phyloP scores from a whole-genome alignment of 1,140 invertebrate genomes.

The Saxidomus purpurata region DNA sequence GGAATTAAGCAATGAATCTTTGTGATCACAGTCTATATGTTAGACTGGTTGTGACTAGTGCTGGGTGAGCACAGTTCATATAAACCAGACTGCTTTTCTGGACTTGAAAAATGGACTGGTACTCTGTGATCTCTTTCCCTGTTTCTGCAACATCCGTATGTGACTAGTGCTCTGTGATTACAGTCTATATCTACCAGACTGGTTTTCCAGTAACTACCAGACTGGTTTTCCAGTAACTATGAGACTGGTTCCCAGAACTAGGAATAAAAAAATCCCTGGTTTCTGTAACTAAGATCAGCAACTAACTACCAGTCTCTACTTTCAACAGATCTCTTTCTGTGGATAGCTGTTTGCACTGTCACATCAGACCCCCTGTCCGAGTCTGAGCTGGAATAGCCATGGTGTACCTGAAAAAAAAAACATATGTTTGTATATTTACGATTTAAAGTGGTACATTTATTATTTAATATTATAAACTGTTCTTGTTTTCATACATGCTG shows the following conservation, averaged over 20 bases:
- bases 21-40: too few relatives aligned
- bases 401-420: constrained; percentile 69
- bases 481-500: too few relatives aligned
- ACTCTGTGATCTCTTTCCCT: background rate
- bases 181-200: background rate
- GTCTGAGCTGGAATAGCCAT: constrained; percentile 81
- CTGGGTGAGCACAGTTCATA: background rate
- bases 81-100: background rate
- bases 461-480: too few relatives aligned
- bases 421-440: background rate
- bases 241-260: background rate
- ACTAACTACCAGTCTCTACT: constrained; percentile 67
- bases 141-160: background rate
- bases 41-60: background rate
- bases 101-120: background rate
- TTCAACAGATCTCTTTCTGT: constrained; percentile 75
- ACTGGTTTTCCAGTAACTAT: background rate
- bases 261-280: background rate
- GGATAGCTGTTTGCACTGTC: constrained; percentile 81
- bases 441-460: too few relatives aligned
- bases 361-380: constrained; percentile 83
- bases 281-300: too few relatives aligned
- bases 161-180: background rate
- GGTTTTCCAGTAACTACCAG: background rate
- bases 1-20: too few relatives aligned